phyloP scores from a whole-genome alignment of 2,113 vertebrate genomes.

The Burhinus bistriatus region DNA sequence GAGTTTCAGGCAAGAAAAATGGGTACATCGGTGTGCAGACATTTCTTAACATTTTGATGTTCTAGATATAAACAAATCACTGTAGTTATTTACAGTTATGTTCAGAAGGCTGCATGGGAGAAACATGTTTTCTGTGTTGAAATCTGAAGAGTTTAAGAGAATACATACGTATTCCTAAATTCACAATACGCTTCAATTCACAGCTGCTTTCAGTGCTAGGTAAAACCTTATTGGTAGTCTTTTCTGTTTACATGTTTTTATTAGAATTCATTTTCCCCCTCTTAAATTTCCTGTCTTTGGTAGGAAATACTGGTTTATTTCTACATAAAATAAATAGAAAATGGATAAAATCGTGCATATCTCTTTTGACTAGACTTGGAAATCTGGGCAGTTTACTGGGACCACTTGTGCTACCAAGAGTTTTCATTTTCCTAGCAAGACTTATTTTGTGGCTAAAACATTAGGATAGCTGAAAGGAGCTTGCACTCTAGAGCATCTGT shows the following conservation, averaged over 20 bases:
- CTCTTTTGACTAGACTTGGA: background rate
- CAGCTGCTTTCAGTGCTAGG: background rate
- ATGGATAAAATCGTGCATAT: background rate
- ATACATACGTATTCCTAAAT: background rate
- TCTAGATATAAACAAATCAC: background rate
- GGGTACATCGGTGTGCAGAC: background rate
- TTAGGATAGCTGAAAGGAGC: background rate
- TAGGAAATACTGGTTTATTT: background rate
- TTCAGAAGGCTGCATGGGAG: background rate
- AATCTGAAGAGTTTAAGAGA: background rate
- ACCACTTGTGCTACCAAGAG: background rate
- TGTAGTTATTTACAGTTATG: background rate
- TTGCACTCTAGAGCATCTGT: background rate
- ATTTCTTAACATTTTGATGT: background rate
- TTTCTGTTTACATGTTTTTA: background rate
- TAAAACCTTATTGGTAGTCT: background rate
- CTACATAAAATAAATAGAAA: background rate
- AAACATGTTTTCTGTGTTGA: background rate
- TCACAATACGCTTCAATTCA: background rate
- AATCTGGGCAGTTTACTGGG: background rate
- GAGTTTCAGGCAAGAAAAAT: background rate
- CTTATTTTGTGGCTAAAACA: background rate
- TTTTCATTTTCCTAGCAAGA: background rate
- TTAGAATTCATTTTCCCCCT: background rate
- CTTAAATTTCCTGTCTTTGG: background rate